Evolutionary conservation across 2,113 vertebrate species (phyloP), one percentile per base, ranked within the genome.

Genomic region (Microtus ochrogaster): DNA sequence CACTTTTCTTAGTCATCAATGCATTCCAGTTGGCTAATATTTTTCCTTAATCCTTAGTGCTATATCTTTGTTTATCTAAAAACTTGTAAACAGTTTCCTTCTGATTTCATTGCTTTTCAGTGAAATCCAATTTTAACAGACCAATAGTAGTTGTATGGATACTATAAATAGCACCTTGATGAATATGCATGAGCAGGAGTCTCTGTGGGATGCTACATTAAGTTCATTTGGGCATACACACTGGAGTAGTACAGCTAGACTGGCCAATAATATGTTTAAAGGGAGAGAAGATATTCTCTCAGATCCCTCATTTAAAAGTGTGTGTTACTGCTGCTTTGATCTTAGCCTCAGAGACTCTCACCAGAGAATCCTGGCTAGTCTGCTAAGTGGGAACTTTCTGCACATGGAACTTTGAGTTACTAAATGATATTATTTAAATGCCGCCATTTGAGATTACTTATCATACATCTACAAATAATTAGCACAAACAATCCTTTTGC

Each of bases 1-100:
- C 61, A 12, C 2, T 76, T 85, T 92, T 96, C 13, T 94, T 88
- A 79, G 36, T 93, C 58, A 89, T 72, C 90, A 65, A 82, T 94
- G 11, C 49, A 55, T 90, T 66, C 1, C 13, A 26, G 6, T 77
- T 95, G 49, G 52, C 61, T 63, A 72, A 22, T 68, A 5, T 94
- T 94, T 90, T 90, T 82, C 61, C 26, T 55, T 63, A 65, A 1
- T 89, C 39, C 33, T 84, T 70, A 74, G 61, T 39, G 19, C 2
- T 63, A 2, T 65, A 28, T 9, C 21, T 78, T 92, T 93, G 63
- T 47, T 85, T 47, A 36, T 83, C 33, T 3, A 83, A 83, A 61
- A 78, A 41, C 63, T 44, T 82, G 24, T 73, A 58, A 58, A 61
- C 52, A 41, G 7, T 93, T 95, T 88, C 55, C 33, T 81, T 26